Evolutionary conservation across 2,113 vertebrate genomes (phyloP).

Genomic region (Martes martes): DNA sequence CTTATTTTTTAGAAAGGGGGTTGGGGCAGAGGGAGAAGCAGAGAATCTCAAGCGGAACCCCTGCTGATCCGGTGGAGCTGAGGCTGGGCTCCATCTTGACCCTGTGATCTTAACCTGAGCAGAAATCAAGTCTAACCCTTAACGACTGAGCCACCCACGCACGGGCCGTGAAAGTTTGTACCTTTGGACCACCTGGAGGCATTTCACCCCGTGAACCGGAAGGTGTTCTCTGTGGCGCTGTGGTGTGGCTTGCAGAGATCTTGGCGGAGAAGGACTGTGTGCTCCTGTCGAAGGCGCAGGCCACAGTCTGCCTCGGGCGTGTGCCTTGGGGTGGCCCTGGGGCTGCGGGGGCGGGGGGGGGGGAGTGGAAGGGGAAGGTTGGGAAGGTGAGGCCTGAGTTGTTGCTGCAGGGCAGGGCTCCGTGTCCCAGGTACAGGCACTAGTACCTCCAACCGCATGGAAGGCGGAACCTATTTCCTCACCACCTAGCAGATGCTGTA

Average conservation of each 20-base stretch:
- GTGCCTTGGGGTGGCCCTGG: too few relatives aligned
- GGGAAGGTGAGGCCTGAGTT: conserved; percentile 42
- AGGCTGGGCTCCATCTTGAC: background rate
- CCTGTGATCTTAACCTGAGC: background rate
- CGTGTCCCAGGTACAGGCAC: background rate
- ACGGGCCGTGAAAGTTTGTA: background rate
- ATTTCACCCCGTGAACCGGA: background rate
- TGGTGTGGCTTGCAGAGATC: conserved; percentile 67
- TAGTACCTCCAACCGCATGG: conserved; percentile 86
- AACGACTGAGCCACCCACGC: background rate
- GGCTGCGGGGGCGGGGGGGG: background rate
- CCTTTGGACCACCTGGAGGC: background rate
- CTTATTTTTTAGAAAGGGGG: background rate
- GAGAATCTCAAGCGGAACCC: background rate
- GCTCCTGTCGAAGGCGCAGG: background rate
- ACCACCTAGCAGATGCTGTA: conserved; percentile 89
- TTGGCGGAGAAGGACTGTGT: conserved; percentile 84
- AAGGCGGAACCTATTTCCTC: conserved; percentile 90
- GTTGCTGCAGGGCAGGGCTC: conserved; percentile 75
- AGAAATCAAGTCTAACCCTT: background rate
- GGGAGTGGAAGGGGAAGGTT: background rate
- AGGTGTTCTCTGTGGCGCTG: conserved; percentile 46
- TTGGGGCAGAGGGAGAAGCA: background rate
- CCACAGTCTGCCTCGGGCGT: background rate
- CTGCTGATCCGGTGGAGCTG: background rate